Evolutionary conservation across 2,113 vertebrate species (phyloP).

Genomic region (Actinemys pallida): DNA sequence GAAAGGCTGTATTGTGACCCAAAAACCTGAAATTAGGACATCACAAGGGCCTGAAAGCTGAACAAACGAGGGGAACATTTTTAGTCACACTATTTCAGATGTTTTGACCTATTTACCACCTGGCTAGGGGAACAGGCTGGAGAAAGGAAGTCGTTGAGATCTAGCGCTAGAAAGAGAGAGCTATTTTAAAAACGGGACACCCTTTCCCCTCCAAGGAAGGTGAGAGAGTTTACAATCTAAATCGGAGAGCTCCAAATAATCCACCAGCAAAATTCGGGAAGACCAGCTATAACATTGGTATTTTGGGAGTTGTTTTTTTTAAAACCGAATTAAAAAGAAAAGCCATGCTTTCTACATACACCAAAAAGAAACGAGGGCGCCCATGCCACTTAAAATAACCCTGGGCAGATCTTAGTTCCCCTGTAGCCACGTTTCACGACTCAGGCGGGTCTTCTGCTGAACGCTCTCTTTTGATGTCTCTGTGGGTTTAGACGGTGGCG

Average conservation of each 20-base stretch:
- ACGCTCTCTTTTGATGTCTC: neutral
- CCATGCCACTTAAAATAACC: neutral
- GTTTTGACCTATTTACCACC: neutral
- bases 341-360: neutral
- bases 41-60: neutral
- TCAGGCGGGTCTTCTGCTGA: no score
- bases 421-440: no score
- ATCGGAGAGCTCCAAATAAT: neutral
- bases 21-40: neutral
- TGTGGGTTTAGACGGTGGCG: neutral
- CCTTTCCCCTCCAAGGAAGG: neutral
- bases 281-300: neutral
- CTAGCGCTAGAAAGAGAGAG: neutral
- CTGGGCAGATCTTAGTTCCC: neutral
- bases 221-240: neutral
- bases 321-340: neutral
- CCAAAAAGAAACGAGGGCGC: neutral
- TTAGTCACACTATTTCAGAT: neutral
- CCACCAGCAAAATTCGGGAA: neutral
- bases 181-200: neutral
- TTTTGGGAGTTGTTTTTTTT: neutral
- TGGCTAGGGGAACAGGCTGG: neutral
- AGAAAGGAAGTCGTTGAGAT: neutral
- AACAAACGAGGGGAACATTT: neutral
- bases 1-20: neutral